Base-by-base conservation (phyloP, 2,113 vertebrate genomes). In the Brienomyrus brachyistius region DNA sequence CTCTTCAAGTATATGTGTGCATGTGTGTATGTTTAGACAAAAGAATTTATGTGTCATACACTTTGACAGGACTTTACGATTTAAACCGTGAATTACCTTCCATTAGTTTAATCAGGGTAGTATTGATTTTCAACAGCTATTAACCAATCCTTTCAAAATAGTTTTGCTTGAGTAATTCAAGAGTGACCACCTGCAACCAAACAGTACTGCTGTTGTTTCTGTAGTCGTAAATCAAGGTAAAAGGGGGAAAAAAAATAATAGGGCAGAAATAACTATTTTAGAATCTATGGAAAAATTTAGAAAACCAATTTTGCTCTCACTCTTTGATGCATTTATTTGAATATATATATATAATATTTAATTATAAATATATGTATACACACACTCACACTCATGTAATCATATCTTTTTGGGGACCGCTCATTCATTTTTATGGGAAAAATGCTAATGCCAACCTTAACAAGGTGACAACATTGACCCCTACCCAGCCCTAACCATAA, bases 71-170 rank as follows among this genome's bases (percentile, higher is more conserved):
- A 96, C 94, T 96, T 96, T 95, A 95, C 91, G 96, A 94, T 95
- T 95, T 95, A 96, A 97, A 95, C 95, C 96, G 96, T 97, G 97
- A 97, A 97, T 97, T 97, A 97, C 95, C 96, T 97, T 96, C 96
- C 95, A 97, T 97, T 96, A 96, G 96, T 97, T 97, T 97, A 97
- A 98, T 97, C 97, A 97, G 96, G 95, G 95, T 95, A 92, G 93
- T 96, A 97, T 97, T 96, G 97, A 97, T 97, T 97, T 96, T 94
- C 93, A 84, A 94, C 95, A 96, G 96, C 95, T 96, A 96, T 96
- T 95, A 95, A 96, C 95, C 96, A 96, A 96, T 96, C 97, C 96
- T 96, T 94, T 94, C 96, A 96, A 50, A 77, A 95, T 96, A 96
- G 95, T 94, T 77, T 95, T 94, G 95, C 95, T 95, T 94, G 95